Evolutionary conservation across 2,113 vertebrate genomes (phyloP).

Genomic region (Actenoides lindsayi): DNA sequence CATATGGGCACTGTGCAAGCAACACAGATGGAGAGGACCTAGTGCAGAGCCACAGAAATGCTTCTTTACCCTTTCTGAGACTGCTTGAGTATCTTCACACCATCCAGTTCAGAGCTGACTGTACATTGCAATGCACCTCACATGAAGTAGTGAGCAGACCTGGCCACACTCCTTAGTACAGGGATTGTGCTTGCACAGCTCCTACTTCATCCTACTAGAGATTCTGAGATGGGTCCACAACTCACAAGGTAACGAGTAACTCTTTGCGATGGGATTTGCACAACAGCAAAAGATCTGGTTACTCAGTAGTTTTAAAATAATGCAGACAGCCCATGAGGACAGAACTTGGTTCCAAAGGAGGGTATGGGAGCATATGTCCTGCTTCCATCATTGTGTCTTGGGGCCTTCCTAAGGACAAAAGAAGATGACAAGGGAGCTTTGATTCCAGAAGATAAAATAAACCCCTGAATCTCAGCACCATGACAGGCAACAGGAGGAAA

Average conservation of each 20-base stretch:
- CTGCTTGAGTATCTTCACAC: not conserved
- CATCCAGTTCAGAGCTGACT: not conserved
- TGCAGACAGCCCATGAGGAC: not conserved
- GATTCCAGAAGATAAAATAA: not conserved
- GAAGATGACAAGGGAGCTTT: not conserved
- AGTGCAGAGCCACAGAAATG: not conserved
- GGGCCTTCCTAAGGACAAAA: not conserved
- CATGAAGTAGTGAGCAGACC: not conserved
- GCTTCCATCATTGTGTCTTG: not conserved
- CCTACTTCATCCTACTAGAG: not conserved
- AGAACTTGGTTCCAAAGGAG: not conserved
- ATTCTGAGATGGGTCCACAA: not conserved
- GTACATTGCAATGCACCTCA: not conserved
- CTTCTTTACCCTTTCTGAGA: not conserved
- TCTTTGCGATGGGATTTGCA: not conserved
- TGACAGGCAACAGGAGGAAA: not conserved
- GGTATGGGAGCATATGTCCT: not conserved
- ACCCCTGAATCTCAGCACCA: not conserved
- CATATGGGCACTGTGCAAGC: not conserved
- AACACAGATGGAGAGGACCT: not conserved
- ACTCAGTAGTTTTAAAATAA: not conserved
- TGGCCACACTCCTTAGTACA: not conserved
- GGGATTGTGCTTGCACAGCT: not conserved
- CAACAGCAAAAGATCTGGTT: not conserved
- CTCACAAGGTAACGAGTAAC: not conserved